Percentiles rank a stretch among this genome's conserved stretches.
Evolutionary conservation across 2,888 invertebrate genomes (phyloP).

Genomic region (Eupithecia centaureata): DNA sequence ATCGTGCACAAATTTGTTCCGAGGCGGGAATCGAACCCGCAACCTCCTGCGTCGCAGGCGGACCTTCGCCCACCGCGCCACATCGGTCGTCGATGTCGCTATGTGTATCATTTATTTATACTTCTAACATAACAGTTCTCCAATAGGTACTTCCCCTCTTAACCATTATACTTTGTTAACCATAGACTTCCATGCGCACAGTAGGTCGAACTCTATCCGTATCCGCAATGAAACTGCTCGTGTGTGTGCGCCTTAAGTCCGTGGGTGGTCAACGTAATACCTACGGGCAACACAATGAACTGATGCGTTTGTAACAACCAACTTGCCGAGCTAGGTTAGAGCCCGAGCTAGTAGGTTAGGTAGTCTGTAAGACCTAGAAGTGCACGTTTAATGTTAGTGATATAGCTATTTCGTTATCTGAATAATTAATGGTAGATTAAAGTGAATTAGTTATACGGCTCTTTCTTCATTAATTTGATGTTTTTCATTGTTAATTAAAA

Average conservation of each 20-base stretch:
- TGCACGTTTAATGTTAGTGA: no score
- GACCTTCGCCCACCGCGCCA: no score
- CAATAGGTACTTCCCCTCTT: not conserved
- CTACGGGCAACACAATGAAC: conserved; percentile 22
- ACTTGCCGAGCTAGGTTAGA: not conserved
- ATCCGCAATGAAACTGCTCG: not conserved
- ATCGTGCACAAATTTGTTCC: no score
- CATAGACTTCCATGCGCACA: not conserved
- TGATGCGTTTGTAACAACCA: conserved; percentile 7
- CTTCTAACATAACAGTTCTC: no score
- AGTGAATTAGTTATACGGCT: not conserved
- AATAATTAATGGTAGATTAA: not conserved
- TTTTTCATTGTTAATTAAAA: not conserved
- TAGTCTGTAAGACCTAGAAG: no score
- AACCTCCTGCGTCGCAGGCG: no score
- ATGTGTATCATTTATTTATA: no score
- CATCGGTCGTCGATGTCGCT: no score
- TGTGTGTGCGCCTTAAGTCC: conserved; percentile 26
- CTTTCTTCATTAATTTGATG: not conserved
- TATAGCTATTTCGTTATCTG: not conserved
- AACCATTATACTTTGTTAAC: not conserved
- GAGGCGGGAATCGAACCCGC: no score
- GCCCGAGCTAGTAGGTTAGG: no score
- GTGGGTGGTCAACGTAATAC: conserved; percentile 16
- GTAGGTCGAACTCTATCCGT: not conserved